Percentiles rank a stretch among this genome's conserved stretches.
phyloP scores from a whole-genome alignment of 2,113 vertebrate species.

The Dryoscopus gambensis region DNA sequence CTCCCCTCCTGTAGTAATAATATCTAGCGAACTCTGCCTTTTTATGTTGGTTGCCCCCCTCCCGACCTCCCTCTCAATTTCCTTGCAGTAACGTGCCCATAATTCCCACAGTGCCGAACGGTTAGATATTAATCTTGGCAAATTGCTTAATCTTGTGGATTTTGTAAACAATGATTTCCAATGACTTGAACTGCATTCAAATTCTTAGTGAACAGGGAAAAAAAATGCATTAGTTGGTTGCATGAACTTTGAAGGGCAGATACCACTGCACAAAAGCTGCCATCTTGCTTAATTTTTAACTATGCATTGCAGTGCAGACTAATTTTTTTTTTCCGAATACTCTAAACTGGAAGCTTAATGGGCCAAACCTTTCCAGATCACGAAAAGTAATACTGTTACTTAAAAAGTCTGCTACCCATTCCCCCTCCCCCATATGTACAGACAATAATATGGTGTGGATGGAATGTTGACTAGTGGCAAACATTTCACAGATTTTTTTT shows the following conservation, averaged over 20 bases:
- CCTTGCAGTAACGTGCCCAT: constrained; percentile 56
- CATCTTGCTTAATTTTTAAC: constrained; percentile 83
- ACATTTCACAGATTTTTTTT: constrained; percentile 74
- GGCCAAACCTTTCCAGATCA: constrained; percentile 78
- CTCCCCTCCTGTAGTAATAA: constrained; percentile 61
- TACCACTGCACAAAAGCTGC: constrained; percentile 79
- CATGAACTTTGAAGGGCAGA: constrained; percentile 81
- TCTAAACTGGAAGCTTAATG: constrained; percentile 82
- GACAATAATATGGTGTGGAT: constrained; percentile 82
- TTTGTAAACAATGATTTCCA: constrained; percentile 74
- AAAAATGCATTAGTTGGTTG: constrained; percentile 75
- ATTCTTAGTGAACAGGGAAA: constrained; percentile 69
- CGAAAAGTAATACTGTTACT: constrained; percentile 75
- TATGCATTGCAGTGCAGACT: constrained; percentile 81
- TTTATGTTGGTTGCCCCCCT: constrained; percentile 42
- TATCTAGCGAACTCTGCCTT: constrained; percentile 69
- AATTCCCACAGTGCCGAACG: constrained; percentile 73
- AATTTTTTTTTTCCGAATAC: constrained; percentile 55
- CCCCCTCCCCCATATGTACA: constrained; percentile 75
- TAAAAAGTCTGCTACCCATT: constrained; percentile 71
- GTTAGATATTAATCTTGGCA: constrained; percentile 77
- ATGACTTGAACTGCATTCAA: constrained; percentile 73
- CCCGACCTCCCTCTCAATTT: background rate
- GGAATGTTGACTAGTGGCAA: constrained; percentile 78
- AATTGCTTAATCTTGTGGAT: constrained; percentile 79